Base-by-base conservation (phyloP, 2,888 invertebrate species). In the Laspeyria flexula region DNA sequence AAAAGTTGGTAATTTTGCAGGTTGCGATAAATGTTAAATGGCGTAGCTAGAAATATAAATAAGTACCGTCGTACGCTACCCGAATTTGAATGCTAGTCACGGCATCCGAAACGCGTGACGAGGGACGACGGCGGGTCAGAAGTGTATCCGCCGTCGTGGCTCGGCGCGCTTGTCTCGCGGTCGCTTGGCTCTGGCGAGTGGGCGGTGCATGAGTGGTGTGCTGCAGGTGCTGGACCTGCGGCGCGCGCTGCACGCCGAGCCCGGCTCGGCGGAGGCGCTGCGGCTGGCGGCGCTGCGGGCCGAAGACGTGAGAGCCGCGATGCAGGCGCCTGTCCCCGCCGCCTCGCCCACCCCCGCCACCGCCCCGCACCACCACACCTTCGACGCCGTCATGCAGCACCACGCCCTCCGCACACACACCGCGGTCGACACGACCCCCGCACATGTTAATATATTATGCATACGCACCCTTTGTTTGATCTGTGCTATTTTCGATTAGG, bases 211-310 rank as follows among this genome's bases (percentile, higher is more conserved):
- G 68, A 74, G 70, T 57, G 53, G 85, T 79, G 73, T 82, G 77
- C 75, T 55, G 85, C 93, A 96, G 96, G 96, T 96, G 93, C 94
- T 96, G 94, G 96, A 96, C 93, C 94, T 96, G 86, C 95, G 95
- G 92, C 94, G 96, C 88, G 96, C 95, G 83, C 95, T 96, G 89
- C 96, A 96, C 92, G 96, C 96, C 71, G 95, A 95, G 88, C 94
- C 94, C 43, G 93, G 93, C 60, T 91, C 92, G 66, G 91, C 92
- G 76, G 92, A 92, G 85, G 92, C 87, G 86, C 90, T 86, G 88
- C 93, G 85, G 85, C 91, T 87, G 93, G 93, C 87, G 70, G 82
- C 85, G 74, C 86, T 90, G 86, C 86, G 92, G 79, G 88, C 84
- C 71, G 92, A 86, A 77, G 92, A 87, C 92, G 93, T 90, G 93